These are phyloP conservation scores for Trachelus iudaicus DNA, from an alignment of 2,888 invertebrate species.

Conservation along the genomic window DNA sequence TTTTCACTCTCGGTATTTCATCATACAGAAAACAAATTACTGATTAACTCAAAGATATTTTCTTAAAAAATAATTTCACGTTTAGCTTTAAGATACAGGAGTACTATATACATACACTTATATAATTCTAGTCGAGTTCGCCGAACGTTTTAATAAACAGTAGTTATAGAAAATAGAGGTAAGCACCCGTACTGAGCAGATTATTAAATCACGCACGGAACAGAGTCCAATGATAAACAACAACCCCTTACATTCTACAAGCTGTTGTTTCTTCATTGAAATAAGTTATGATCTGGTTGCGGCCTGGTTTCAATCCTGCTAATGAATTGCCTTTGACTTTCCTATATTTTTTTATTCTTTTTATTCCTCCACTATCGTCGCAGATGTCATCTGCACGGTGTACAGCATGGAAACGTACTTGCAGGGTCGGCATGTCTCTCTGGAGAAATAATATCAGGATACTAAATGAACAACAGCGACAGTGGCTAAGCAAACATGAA, in stretches of 20 bases:
- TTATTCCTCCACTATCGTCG: not conserved
- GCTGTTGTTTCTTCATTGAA: not conserved
- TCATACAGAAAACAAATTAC: not conserved
- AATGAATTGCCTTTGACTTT: not conserved
- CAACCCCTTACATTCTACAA: not conserved
- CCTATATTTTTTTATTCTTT: not conserved
- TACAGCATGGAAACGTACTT: not conserved
- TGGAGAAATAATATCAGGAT: not conserved
- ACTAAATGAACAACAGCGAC: not conserved
- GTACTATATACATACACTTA: not conserved
- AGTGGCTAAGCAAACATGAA: not conserved
- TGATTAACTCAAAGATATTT: not conserved
- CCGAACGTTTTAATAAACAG: not conserved
- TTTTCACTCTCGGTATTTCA: not conserved
- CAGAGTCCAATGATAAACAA: slow-evolving; percentile 25
- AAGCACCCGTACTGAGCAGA: slow-evolving; percentile 1
- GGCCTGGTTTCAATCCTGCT: not conserved
- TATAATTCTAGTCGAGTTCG: not conserved
- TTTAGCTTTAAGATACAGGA: not conserved
- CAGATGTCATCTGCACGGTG: not conserved
- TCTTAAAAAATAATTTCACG: not conserved
- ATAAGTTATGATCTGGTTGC: not conserved
- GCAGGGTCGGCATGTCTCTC: not conserved
- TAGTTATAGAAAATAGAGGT: not conserved
- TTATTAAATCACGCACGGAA: slow-evolving; percentile 25